Base-by-base conservation (phyloP, 2,113 vertebrate genomes). In the Corythaixoides concolor region DNA sequence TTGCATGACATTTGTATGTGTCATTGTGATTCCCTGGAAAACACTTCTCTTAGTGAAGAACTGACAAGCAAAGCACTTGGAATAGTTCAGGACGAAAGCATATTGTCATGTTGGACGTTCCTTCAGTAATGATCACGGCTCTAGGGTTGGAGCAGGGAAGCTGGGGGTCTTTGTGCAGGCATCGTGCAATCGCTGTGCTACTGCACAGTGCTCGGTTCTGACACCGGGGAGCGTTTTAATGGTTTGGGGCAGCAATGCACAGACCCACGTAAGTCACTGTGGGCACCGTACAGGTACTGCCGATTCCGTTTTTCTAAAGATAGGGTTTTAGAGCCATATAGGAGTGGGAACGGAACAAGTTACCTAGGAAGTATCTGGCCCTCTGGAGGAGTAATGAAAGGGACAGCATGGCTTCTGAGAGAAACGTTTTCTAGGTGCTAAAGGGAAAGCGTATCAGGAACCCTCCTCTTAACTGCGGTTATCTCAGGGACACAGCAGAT, bases 151-250 rank as follows among this genome's bases (percentile, higher is more conserved):
- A 9, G 32, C 32, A 5, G 53, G 21, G n/a, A 37, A 41, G 35
- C 5, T 49, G 18, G 2, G 10, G 1, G 5, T 41, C 43, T 30
- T 45, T 26, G 16, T 27, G 24, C 17, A 12, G 63, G 39, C 6
- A 1, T 5, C 3, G 1, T 3, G 30, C 16, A 10, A 1, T 9
- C 1, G 0, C 27, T 19, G 19, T 37, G 41, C 27, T 28, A 1
- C 56, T 88, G 35, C 33, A 12, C 17, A 8, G 4, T 2, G 5
- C 52, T n/a, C 10, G 9, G 62, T 33, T 32, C 33, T 18, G 5
- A 14, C 45, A 21, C 0, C 58, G 22, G 53, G 22, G 18, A 30
- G n/a, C 10, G 3, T 33, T n/a, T 8, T 11, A 0, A 11, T 43
- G 14, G 37, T 7, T 62, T 35, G 50, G 63, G 52, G 72, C 45